A percentile compares a stretch with the other conserved stretches of the same genome.
These are phyloP conservation scores for Acleris literana DNA, from an alignment of 2,888 invertebrate genomes.

Conservation along the genomic window DNA sequence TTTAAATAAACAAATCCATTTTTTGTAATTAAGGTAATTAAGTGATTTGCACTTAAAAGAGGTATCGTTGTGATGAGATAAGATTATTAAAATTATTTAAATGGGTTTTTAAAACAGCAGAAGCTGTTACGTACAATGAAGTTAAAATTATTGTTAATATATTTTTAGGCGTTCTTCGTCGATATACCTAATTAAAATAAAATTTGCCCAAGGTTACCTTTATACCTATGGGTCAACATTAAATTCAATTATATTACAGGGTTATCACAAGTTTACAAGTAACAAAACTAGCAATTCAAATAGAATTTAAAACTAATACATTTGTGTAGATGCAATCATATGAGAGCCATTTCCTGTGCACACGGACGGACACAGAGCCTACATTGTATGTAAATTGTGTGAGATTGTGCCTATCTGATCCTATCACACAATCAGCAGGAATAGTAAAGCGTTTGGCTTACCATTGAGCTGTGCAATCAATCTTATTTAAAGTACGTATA, in stretches of 20 bases:
- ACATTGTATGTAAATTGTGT: slow-evolving; percentile 50
- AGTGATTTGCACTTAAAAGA: slow-evolving; percentile 23
- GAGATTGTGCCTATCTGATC: slow-evolving; percentile 6
- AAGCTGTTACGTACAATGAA: not conserved
- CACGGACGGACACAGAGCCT: slow-evolving; percentile 41
- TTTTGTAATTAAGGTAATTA: slow-evolving; percentile 25
- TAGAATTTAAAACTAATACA: slow-evolving; percentile 40
- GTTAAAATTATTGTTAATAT: not conserved
- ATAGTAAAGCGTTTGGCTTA: slow-evolving; percentile 3
- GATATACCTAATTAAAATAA: too few relatives aligned
- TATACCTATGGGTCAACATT: too few relatives aligned
- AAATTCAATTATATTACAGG: too few relatives aligned
- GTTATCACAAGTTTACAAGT: too few relatives aligned
- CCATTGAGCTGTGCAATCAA: slow-evolving; percentile 21
- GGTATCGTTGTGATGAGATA: slow-evolving; percentile 15
- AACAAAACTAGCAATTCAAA: not conserved
- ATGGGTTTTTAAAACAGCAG: slow-evolving; percentile 11
- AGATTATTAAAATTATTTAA: slow-evolving; percentile 8
- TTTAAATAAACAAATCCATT: slow-evolving; percentile 26
- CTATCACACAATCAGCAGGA: slow-evolving; percentile 18
- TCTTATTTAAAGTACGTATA: not conserved
- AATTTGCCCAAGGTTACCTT: too few relatives aligned
- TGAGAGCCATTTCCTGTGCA: slow-evolving; percentile 44
- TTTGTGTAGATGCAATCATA: slow-evolving; percentile 45
- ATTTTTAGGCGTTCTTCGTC: not conserved